Conservation (phyloP, 2,888 invertebrate species). For the Strigamia crassipes region DNA sequence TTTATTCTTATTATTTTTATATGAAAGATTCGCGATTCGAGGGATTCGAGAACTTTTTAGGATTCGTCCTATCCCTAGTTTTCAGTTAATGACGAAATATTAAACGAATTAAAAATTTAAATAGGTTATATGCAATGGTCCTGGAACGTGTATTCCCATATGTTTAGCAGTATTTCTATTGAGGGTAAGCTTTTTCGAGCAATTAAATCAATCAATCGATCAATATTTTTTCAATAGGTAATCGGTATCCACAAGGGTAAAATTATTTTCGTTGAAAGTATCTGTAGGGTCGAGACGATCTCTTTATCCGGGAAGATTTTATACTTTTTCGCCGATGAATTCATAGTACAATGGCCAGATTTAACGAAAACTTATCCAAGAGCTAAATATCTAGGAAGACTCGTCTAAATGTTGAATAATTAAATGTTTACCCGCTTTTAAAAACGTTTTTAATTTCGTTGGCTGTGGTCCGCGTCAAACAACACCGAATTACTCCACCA, state of each 20-base stretch:
- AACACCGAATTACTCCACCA: no score
- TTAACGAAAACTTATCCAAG: conserved; percentile 70
- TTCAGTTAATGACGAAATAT: no score
- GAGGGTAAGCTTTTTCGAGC: no score
- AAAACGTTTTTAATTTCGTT: no score
- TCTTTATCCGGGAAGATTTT: conserved; percentile 89
- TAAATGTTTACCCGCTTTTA: no score
- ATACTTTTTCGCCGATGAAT: conserved; percentile 77
- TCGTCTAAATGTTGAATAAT: no score
- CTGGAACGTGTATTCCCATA: conserved; percentile 43
- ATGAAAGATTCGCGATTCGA: no score
- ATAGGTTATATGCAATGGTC: conserved; percentile 12
- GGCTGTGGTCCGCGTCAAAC: no score
- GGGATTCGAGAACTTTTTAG: no score
- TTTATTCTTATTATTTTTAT: no score
- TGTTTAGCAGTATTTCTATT: conserved; percentile 44
- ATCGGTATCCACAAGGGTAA: conserved; percentile 62
- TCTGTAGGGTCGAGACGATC: conserved; percentile 86
- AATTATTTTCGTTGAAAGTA: conserved; percentile 92
- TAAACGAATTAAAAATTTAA: no score
- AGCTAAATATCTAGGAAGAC: conserved; percentile 76
- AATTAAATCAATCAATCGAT: background rate
- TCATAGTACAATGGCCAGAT: conserved; percentile 92
- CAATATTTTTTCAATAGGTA: conserved; percentile 48
- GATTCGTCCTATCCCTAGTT: no score